Evolutionary conservation across 1,140 invertebrate genomes (phyloP), one percentile per base, ranked within the genome.

Genomic region (Aleiodes sp.): DNA sequence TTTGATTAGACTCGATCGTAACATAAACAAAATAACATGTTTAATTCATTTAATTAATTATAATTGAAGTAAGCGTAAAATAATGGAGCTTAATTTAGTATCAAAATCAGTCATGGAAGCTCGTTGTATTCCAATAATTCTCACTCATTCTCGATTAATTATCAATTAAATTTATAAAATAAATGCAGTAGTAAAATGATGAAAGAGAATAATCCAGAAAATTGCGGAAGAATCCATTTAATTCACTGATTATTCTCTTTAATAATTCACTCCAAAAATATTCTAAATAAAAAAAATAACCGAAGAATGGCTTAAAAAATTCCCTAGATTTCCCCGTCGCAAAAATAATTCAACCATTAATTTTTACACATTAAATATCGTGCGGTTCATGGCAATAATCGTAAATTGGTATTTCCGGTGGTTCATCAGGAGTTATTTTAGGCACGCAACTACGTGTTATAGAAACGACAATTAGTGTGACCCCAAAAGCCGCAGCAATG

Each of bases 381-480:
- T 75, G 71, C 67, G 65, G 72, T 69, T 78, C 79, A n/a, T 80
- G 73, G 31, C 78, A 82, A 65, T 80, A 83, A 65, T 83, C 80
- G 68, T 82, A 82, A 57, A 81, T 78, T 16, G 82, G 82, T 57
- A 81, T 73, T 69, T 80, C 76, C 19, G 79, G 80, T 26, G 80
- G 80, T 60, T 75, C 71, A 28, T 74, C 74, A 10, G 73, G 56
- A 8, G 74, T 68, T 3, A 73, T 28, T 35, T 70, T 70, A 2
- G 75, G 77, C 9, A 70, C 76, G 33, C 78, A 77, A n/a, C 77
- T 76, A 61, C 81, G 75, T 6, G 77, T 77, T 4, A 77, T 66
- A 7, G 75, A 73, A n/a, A 84, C 76, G 24, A 81, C 68, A 14
- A 75, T 75, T 12, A 86, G 71, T 28, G 81, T 78, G 29, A 84